A percentile compares a stretch with the other conserved stretches of the same genome.
These are phyloP conservation scores for Threskiornis aethiopicus DNA, from an alignment of 2,797 vertebrate genomes.

Conservation along the genomic window DNA sequence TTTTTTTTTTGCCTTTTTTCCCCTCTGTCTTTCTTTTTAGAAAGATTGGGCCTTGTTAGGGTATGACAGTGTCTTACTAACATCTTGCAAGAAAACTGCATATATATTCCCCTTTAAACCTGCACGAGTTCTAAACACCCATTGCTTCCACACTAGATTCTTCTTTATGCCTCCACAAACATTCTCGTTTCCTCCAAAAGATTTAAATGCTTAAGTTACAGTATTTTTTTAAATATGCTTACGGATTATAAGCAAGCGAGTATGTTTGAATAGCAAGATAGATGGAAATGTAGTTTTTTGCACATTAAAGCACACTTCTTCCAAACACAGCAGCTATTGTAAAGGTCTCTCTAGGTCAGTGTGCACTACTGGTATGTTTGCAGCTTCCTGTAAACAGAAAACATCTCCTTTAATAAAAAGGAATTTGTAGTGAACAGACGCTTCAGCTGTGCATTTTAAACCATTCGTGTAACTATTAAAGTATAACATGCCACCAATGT, in stretches of 20 bases:
- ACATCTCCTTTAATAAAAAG: not conserved
- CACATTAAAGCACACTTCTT: not conserved
- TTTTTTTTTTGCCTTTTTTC: not conserved
- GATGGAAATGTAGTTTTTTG: not conserved
- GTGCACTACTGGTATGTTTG: not conserved
- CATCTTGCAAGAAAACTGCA: not conserved
- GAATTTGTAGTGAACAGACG: not conserved
- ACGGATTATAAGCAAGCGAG: not conserved
- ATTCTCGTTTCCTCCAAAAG: not conserved
- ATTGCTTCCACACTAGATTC: not conserved
- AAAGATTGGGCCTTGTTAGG: not conserved
- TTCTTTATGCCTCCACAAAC: not conserved
- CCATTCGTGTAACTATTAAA: not conserved
- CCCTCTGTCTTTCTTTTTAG: not conserved
- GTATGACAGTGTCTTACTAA: not conserved
- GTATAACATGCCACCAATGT: not conserved
- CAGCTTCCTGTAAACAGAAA: slow-evolving; percentile 45
- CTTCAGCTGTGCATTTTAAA: slow-evolving; percentile 18
- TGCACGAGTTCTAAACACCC: not conserved
- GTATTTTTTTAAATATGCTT: not conserved
- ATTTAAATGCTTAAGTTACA: not conserved
- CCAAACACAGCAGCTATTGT: slow-evolving; percentile 44
- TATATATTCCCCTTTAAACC: not conserved
- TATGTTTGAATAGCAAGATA: not conserved
- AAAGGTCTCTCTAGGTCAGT: slow-evolving; percentile 6